Evolutionary conservation across 2,797 vertebrate genomes (phyloP).

Genomic region (Helarctos malayanus): DNA sequence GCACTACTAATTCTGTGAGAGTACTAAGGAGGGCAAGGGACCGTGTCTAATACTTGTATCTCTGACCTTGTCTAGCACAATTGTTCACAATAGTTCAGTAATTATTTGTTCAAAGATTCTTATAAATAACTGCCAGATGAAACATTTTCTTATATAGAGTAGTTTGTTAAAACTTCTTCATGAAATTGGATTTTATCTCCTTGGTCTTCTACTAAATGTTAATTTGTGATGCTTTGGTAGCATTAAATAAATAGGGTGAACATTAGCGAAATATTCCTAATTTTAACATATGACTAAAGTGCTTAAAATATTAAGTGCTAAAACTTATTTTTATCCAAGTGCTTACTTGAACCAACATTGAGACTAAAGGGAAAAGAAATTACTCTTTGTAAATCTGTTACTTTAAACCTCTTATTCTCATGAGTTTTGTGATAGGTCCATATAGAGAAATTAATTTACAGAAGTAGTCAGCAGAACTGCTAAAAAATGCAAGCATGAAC

Average conservation of each 20-base stretch:
- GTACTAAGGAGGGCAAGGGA: background rate
- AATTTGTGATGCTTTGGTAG: background rate
- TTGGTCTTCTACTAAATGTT: background rate
- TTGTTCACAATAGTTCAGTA: background rate
- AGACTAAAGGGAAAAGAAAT: slow-evolving; percentile 79
- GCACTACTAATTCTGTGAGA: background rate
- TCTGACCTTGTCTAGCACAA: background rate
- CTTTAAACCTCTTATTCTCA: slow-evolving; percentile 77
- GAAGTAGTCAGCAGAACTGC: slow-evolving; percentile 80
- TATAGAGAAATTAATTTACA: slow-evolving; percentile 84
- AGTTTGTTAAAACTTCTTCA: slow-evolving; percentile 51
- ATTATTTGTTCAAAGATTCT: slow-evolving; percentile 66
- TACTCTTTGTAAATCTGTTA: slow-evolving; percentile 76
- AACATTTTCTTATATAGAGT: background rate
- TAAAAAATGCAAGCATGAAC: slow-evolving; percentile 81
- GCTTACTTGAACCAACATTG: slow-evolving; percentile 78
- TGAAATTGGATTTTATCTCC: slow-evolving; percentile 5
- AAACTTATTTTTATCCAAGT: slow-evolving; percentile 72
- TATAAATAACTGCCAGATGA: slow-evolving; percentile 53
- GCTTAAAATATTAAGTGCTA: slow-evolving; percentile 66
- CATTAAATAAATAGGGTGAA: slow-evolving; percentile 64
- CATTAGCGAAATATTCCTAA: slow-evolving; percentile 37
- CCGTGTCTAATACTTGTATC: background rate
- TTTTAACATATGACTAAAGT: slow-evolving; percentile 53
- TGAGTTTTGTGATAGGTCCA: slow-evolving; percentile 81